These are phyloP conservation scores for Lepidotrigona ventralis DNA, from an alignment of 1,140 invertebrate genomes.

Conservation along the genomic window DNA sequence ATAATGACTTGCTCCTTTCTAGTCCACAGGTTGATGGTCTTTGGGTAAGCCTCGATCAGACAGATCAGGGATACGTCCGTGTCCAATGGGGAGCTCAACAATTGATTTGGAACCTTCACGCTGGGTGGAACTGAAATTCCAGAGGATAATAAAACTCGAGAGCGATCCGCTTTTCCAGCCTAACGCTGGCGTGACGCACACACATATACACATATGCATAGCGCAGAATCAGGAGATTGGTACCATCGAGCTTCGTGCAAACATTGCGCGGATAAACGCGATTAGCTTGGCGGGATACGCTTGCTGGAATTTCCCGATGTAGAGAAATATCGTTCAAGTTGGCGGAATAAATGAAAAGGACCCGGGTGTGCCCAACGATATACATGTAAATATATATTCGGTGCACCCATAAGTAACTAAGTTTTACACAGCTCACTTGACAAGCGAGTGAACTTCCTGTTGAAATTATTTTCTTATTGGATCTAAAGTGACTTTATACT, in stretches of 20 bases:
- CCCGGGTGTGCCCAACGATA: not conserved
- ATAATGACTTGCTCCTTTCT: constrained; percentile 79
- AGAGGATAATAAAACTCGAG: constrained; percentile 19
- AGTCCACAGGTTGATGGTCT: constrained; percentile 82
- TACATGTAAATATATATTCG: too few relatives aligned
- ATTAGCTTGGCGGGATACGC: not conserved
- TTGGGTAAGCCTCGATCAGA: constrained; percentile 82
- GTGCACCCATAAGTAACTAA: too few relatives aligned
- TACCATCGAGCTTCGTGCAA: not conserved
- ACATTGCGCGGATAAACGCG: not conserved
- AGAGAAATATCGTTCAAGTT: not conserved
- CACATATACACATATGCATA: too few relatives aligned
- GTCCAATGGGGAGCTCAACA: constrained; percentile 80
- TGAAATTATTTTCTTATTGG: too few relatives aligned
- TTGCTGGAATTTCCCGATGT: not conserved
- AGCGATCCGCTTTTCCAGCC: too few relatives aligned
- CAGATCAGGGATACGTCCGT: constrained; percentile 81
- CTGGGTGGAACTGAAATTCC: constrained; percentile 79
- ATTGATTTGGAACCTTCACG: constrained; percentile 80
- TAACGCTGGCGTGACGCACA: too few relatives aligned
- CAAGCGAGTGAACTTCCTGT: too few relatives aligned
- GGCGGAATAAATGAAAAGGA: not conserved
- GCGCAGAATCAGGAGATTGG: not conserved
- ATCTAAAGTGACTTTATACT: too few relatives aligned
- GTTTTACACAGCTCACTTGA: too few relatives aligned